A percentile compares a stretch with the other conserved stretches of the same genome.
These are phyloP conservation scores for Neogale vison DNA, from an alignment of 2,113 vertebrate genomes.

Conservation along the genomic window DNA sequence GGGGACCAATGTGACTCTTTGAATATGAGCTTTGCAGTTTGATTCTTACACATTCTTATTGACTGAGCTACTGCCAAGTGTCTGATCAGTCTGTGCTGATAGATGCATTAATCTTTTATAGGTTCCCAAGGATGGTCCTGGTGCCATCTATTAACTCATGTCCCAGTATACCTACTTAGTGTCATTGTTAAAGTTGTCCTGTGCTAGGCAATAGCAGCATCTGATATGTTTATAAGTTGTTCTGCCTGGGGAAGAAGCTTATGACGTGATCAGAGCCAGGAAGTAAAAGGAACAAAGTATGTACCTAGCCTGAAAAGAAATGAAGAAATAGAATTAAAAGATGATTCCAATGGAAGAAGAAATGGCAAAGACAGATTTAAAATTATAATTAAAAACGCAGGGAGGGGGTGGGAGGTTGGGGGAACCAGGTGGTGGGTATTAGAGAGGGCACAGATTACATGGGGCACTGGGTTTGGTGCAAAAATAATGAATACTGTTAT, in stretches of 20 bases:
- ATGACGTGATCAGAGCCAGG: background rate
- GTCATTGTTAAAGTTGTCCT: background rate
- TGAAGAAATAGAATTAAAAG: conserved; percentile 32
- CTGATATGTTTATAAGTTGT: background rate
- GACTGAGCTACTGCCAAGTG: background rate
- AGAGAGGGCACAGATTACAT: too few species aligned
- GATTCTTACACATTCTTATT: background rate
- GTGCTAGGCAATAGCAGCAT: background rate
- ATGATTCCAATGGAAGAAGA: background rate
- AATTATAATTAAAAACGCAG: conserved; percentile 35
- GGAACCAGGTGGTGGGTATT: too few species aligned
- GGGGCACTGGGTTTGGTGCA: too few species aligned
- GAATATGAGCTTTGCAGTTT: conserved; percentile 3
- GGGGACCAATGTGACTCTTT: background rate
- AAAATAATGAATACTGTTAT: too few species aligned
- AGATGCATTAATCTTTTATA: background rate
- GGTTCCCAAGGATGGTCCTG: background rate
- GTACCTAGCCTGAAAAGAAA: background rate
- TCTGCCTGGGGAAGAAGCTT: background rate
- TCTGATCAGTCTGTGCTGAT: background rate
- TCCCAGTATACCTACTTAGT: background rate
- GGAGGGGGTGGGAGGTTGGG: too few species aligned
- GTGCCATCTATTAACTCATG: background rate
- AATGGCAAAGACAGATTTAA: conserved; percentile 48
- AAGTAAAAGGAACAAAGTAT: background rate